Evolutionary conservation across 2,113 vertebrate genomes (phyloP).

Genomic region (Nasalis larvatus): DNA sequence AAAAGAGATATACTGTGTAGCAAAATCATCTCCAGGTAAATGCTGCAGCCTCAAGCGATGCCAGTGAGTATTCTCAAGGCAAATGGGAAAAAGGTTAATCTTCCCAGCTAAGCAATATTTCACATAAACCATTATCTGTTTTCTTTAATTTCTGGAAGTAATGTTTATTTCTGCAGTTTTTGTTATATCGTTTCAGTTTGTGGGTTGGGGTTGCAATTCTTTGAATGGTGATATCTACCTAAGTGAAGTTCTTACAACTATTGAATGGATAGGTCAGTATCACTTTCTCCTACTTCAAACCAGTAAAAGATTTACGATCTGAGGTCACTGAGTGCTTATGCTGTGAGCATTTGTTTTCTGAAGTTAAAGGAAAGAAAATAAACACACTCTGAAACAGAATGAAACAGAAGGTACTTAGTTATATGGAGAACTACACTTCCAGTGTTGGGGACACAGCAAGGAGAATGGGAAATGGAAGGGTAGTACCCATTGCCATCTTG

Average conservation of each 20-base stretch:
- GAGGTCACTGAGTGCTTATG: background rate
- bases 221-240: background rate
- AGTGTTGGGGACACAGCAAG: fast-evolving
- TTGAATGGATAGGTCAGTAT: background rate
- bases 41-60: no score
- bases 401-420: background rate
- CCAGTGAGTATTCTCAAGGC: no score
- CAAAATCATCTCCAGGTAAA: no score
- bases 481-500: background rate
- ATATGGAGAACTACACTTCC: background rate
- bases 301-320: background rate
- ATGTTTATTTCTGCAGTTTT: background rate
- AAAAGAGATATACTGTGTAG: no score
- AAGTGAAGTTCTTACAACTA: background rate
- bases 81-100: no score
- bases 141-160: background rate
- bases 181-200: background rate
- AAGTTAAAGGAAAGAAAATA: background rate
- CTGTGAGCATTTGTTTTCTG: background rate
- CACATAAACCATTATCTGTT: background rate
- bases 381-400: background rate
- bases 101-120: background rate
- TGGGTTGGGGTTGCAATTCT: background rate
- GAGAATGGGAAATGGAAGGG: background rate
- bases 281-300: background rate